These are phyloP conservation scores for Nematostella vectensis DNA, from an alignment of 92 coral and sea anemone species.

Conservation along the genomic window DNA sequence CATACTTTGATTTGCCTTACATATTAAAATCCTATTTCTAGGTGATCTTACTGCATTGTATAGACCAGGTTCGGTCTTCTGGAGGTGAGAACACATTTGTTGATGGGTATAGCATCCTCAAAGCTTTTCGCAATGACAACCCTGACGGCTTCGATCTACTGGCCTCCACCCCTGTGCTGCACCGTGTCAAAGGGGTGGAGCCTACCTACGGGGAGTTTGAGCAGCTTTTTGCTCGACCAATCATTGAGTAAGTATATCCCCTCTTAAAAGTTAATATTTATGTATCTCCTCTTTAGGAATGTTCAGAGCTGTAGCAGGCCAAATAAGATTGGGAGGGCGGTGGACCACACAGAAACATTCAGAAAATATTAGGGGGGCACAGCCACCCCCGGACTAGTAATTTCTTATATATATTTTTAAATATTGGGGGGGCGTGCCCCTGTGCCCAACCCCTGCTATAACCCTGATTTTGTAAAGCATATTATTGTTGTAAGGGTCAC, in stretches of 20 bases:
- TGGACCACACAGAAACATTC: too few species aligned
- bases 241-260: slow-evolving; percentile 56
- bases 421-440: too few species aligned
- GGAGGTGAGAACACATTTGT: slow-evolving; percentile 69
- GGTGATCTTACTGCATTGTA: slow-evolving; percentile 67
- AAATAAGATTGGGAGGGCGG: slow-evolving; percentile 3
- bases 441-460: too few species aligned
- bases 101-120: slow-evolving; percentile 62
- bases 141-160: slow-evolving; percentile 45
- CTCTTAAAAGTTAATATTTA: too few species aligned
- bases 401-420: too few species aligned
- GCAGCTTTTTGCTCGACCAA: slow-evolving; percentile 56
- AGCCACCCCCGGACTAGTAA: too few species aligned
- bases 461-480: too few species aligned
- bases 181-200: slow-evolving; percentile 47
- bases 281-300: too few species aligned
- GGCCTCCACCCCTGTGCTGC: slow-evolving; percentile 55
- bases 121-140: slow-evolving; percentile 40
- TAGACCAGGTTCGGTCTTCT: slow-evolving; percentile 42
- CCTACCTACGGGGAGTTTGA: slow-evolving; percentile 51
- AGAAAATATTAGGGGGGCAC: too few species aligned
- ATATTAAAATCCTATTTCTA: too few species aligned
- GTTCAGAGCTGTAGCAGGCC: not conserved
- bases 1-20: too few species aligned
- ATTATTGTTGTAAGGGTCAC: too few species aligned